phyloP scores from a whole-genome alignment of 1,140 invertebrate species.

The Euura saliciscinereae region DNA sequence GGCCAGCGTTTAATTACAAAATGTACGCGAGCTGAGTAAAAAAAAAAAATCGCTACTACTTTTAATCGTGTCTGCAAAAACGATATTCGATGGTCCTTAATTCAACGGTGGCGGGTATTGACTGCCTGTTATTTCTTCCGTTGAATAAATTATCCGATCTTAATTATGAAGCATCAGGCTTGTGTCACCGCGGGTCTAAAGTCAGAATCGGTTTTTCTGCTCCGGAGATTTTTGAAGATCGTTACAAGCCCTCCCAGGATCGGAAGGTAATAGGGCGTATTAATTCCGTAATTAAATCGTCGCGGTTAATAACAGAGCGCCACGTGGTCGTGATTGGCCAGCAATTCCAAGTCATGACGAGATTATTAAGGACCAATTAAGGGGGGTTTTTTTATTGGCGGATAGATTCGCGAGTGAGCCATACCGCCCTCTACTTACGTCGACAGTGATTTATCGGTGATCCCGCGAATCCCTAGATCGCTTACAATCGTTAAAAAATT shows the following conservation, averaged over 20 bases:
- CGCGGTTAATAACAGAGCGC: constrained; percentile 53
- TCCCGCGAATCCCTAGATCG: no score
- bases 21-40: not conserved
- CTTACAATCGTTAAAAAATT: no score
- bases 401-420: constrained; percentile 33
- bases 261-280: constrained; percentile 45
- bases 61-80: no score
- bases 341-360: constrained; percentile 54
- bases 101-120: no score
- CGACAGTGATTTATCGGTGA: constrained; percentile 49
- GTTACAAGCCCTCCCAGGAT: not conserved
- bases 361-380: constrained; percentile 59
- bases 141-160: no score
- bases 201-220: not conserved
- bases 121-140: no score
- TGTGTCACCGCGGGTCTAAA: not conserved
- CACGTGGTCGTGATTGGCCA: constrained; percentile 32
- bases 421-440: constrained; percentile 51
- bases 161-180: no score
- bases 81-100: no score
- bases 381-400: constrained; percentile 41
- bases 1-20: constrained; percentile 5
- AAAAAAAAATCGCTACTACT: no score
- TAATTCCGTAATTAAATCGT: constrained; percentile 60
- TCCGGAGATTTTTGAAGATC: not conserved